Conservation (phyloP, 1,140 invertebrate species). For the Battus philenor region DNA sequence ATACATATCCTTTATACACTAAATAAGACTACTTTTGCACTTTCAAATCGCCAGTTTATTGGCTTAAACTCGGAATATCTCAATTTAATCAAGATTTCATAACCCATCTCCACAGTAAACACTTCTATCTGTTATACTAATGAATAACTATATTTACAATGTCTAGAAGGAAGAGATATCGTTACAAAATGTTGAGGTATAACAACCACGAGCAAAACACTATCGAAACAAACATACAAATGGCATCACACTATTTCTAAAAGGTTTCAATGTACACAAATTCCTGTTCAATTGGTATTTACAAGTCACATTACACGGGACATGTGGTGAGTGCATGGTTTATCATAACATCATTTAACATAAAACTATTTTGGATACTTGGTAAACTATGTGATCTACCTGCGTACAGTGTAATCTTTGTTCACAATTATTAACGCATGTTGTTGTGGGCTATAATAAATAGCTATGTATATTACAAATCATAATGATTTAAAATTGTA, state of each 20-base stretch:
- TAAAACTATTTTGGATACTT: neutral
- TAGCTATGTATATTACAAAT: neutral
- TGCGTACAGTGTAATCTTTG: neutral
- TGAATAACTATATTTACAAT: conserved; percentile 58
- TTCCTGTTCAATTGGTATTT: conserved; percentile 31
- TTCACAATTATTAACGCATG: no score
- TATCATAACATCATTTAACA: neutral
- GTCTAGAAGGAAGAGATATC: conserved; percentile 48
- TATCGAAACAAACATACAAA: conserved; percentile 26
- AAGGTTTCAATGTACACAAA: conserved; percentile 35
- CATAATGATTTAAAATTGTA: no score
- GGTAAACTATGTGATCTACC: conserved; percentile 13
- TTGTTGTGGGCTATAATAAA: neutral
- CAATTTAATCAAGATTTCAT: conserved; percentile 72
- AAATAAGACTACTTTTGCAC: conserved; percentile 69
- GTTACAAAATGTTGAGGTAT: conserved; percentile 50
- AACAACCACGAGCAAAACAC: conserved; percentile 20
- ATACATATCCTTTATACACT: conserved; percentile 65
- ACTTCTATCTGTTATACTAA: conserved; percentile 48
- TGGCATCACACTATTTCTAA: conserved; percentile 35
- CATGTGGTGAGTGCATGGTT: no score
- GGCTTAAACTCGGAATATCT: conserved; percentile 74
- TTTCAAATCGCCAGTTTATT: conserved; percentile 66
- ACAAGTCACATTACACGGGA: conserved; percentile 23
- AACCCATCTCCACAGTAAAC: conserved; percentile 57